These are phyloP conservation scores for Amia ocellicauda DNA, from an alignment of 2,113 vertebrate species.

Conservation along the genomic window DNA sequence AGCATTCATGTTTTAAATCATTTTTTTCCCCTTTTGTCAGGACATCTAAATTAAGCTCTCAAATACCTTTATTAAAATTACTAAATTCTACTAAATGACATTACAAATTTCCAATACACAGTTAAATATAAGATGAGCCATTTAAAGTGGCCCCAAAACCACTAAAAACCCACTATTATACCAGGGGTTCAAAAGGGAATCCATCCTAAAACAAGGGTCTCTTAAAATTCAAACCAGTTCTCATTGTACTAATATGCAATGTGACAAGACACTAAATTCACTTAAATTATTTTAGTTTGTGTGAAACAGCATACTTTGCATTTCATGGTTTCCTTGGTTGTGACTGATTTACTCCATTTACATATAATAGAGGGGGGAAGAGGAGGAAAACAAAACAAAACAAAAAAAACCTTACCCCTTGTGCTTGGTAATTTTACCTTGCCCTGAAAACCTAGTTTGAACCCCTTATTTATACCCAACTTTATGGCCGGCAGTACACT, in stretches of 20 bases:
- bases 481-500: slow-evolving; percentile 75
- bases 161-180: slow-evolving; percentile 39
- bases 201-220: background rate
- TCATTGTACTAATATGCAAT: slow-evolving; percentile 32
- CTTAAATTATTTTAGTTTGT: too few species aligned
- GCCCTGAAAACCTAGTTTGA: slow-evolving; percentile 20
- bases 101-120: background rate
- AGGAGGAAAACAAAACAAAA: slow-evolving; percentile 12
- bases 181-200: slow-evolving; percentile 33
- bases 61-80: background rate
- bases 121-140: slow-evolving; percentile 44
- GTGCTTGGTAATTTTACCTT: slow-evolving; percentile 9
- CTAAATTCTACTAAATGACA: background rate
- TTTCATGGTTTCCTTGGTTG: slow-evolving; percentile 44
- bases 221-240: slow-evolving; percentile 18
- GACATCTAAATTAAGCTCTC: background rate
- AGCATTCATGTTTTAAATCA: slow-evolving; percentile 43
- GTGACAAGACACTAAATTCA: slow-evolving; percentile 36
- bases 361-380: too few species aligned
- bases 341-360: slow-evolving; percentile 40
- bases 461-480: slow-evolving; percentile 58
- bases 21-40: background rate
- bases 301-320: slow-evolving; percentile 31
- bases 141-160: slow-evolving; percentile 53
- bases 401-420: slow-evolving; percentile 48